Evolutionary conservation across 2,888 invertebrate species (phyloP).

Genomic region (Diaphora mendica): DNA sequence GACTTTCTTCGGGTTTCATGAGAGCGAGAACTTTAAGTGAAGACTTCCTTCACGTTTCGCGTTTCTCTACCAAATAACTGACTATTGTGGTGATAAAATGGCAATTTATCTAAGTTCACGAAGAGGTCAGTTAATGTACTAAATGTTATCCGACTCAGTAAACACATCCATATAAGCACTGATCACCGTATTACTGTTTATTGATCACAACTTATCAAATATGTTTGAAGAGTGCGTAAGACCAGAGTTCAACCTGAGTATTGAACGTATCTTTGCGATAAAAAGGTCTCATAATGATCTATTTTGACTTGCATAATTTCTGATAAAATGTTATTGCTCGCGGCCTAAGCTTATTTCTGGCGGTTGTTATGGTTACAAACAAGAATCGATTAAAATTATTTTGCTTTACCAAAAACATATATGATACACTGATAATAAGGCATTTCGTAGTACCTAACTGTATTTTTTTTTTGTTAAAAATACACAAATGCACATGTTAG

Average conservation of each 20-base stretch:
- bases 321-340: constrained; percentile 39
- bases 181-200: constrained; percentile 33
- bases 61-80: constrained; percentile 61
- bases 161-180: constrained; percentile 48
- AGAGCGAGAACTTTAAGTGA: constrained; percentile 56
- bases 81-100: constrained; percentile 62
- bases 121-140: constrained; percentile 69
- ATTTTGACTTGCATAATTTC: constrained; percentile 52
- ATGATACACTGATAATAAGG: neutral
- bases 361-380: constrained; percentile 52
- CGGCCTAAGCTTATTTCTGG: constrained; percentile 30
- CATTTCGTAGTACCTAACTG: neutral
- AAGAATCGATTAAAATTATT: constrained; percentile 37
- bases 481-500: neutral
- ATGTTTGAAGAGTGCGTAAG: constrained; percentile 32
- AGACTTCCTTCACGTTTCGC: constrained; percentile 59
- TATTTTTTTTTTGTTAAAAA: neutral
- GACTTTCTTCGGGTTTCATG: constrained; percentile 70
- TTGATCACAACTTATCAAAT: constrained; percentile 27
- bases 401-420: neutral
- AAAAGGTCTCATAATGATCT: constrained; percentile 46
- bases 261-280: constrained; percentile 49
- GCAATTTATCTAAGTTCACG: constrained; percentile 77
- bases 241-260: constrained; percentile 35
- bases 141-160: constrained; percentile 59